Evolutionary conservation across 2,113 vertebrate genomes (phyloP), one percentile per base, ranked within the genome.

Genomic region (Lamprotornis superbus): DNA sequence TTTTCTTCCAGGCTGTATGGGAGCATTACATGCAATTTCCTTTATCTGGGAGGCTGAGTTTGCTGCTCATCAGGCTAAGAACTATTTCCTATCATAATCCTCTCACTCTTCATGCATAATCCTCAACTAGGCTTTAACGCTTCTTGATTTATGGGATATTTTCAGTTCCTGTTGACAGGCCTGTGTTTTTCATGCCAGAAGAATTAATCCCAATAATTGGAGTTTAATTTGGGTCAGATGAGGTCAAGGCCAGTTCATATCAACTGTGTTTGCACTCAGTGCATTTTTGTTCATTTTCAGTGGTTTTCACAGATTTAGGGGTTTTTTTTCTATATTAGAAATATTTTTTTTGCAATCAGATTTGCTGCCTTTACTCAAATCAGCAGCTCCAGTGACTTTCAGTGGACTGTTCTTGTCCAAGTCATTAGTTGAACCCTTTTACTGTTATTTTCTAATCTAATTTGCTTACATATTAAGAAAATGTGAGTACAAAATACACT

Each of bases 11-110:
- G 73, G 77, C 82, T 93, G 61, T 81, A 89, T 57, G 33, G 56
- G 77, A 92, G 83, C 63, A 69, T 93, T 84, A 75, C 76, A 91
- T 95, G 61, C 85, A 86, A 52, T 93, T 74, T 95, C 87, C 87
- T 91, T 94, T 95, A 88, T 39, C 94, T 73, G 25, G 47, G 83
- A 94, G 91, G 83, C 81, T 52, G 68, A 69, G 47, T 94, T 95
- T 85, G 40, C 86, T 89, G 83, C 89, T 96, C 67, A 39, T 83
- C 90, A 92, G 87, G 47, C 96, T 94, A 70, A 94, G 86, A 96
- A 82, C 87, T 46, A 18, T 84, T 94, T 80, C 50, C 86, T 78
- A 16, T 94, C 56, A 10, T 94, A 91, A 92, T 93, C 85, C 78
- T 74, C 90, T 96, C 90, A 59, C 78, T 89, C 89, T 88, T 91